Evolutionary conservation across 2,888 invertebrate species (phyloP), one percentile per base, ranked within the genome.

Genomic region (Erebia palarica): DNA sequence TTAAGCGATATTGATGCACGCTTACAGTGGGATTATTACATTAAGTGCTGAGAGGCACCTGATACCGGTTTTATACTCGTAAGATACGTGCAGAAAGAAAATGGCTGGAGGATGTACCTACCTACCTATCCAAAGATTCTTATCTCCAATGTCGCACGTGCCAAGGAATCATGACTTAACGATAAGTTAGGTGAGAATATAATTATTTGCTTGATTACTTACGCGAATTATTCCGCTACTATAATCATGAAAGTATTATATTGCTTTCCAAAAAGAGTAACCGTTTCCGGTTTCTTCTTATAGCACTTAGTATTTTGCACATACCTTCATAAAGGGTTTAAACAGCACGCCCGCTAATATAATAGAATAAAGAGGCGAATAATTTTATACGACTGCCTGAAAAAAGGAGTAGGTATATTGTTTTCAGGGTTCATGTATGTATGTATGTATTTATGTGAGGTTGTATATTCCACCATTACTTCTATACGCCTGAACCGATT

Each of bases 1-100:
- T 73, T 70, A 70, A 73, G 70, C 72, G 67, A 61, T 72, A 74
- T 72, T 68, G 73, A 75, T 77, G 74, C 73, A 72, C 70, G 74
- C 72, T 71, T 71, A 73, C 71, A 67, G 70, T 68, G 69, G 71
- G 75, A 75, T 75, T 75, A 73, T 69, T 69, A 71, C 65, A 68
- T 73, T 65, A 73, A 73, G 75, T 75, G 75, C 60, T 65, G 69
- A 69, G 69, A 70, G 69, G 63, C 63, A 73, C 71, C 74, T 73
- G 74, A 73, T 68, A 74, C 74, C 73, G 59, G 69, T 73, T 69
- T 69, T 73, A 63, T 68, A 36, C 36, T 36, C 36, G 36, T 7
- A 71, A 69, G 60, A 69, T 69, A 68, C 71, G 42, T 36, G 68
- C 42, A 53, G 53, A 69, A 71, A 71, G 69, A 65, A 71, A 65